phyloP scores from a whole-genome alignment of 37 sponge, comb jelly and placozoan species.

The Tethya wilhelma region DNA sequence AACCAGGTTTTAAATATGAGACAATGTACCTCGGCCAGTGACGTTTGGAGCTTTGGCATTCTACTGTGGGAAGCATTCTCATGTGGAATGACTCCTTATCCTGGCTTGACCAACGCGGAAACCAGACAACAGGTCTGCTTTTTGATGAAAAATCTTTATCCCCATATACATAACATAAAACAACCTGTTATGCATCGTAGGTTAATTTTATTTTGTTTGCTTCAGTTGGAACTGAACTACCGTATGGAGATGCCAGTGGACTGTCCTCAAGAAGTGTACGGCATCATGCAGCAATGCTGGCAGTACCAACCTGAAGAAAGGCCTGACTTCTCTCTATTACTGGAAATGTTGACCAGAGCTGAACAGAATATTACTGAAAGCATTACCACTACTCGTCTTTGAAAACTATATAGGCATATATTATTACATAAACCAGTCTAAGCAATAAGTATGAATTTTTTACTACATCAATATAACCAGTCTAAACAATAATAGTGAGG shows the following conservation, averaged over 20 bases:
- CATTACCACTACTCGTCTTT: too few relatives aligned
- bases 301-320: slow-evolving; percentile 86
- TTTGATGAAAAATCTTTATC: too few relatives aligned
- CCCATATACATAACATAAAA: too few relatives aligned
- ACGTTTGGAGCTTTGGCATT: slow-evolving; percentile 95
- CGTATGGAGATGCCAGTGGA: slow-evolving; percentile 78
- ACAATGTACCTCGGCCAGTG: slow-evolving; percentile 82
- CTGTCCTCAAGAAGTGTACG: slow-evolving; percentile 78
- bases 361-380: neutral
- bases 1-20: slow-evolving; percentile 87
- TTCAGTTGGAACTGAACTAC: slow-evolving; percentile 79
- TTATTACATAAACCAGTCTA: too few relatives aligned
- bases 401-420: too few relatives aligned
- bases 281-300: slow-evolving; percentile 90
- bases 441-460: too few relatives aligned
- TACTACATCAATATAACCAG: too few relatives aligned
- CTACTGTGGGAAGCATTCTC: slow-evolving; percentile 93
- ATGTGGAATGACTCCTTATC: slow-evolving; percentile 87
- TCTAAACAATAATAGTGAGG: too few relatives aligned
- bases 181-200: too few relatives aligned
- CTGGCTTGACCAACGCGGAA: slow-evolving; percentile 85
- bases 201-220: too few relatives aligned
- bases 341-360: slow-evolving; percentile 32
- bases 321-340: slow-evolving; percentile 75
- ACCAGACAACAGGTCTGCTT: slow-evolving; percentile 66